These are phyloP conservation scores for Galerucella nymphaeae DNA, from an alignment of 2,888 invertebrate genomes.

Conservation along the genomic window DNA sequence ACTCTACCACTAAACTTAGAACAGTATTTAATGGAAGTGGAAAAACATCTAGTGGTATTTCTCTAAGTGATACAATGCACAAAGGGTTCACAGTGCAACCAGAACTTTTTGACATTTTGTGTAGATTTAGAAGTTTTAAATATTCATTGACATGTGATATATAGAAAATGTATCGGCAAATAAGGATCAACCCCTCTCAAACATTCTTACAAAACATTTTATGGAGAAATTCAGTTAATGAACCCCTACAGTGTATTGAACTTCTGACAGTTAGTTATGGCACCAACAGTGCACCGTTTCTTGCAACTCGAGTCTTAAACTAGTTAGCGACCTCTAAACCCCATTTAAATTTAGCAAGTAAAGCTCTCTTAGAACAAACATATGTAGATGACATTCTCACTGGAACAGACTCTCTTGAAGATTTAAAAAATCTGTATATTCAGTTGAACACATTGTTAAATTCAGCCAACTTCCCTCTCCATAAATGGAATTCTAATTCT, in stretches of 20 bases:
- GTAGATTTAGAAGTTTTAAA: constrained; percentile 5
- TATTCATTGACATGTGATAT: constrained; percentile 38
- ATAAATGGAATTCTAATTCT: background rate
- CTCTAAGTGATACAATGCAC: constrained; percentile 23
- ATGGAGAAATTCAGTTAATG: too few relatives aligned
- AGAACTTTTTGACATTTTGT: constrained; percentile 15
- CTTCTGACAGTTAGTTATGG: too few relatives aligned
- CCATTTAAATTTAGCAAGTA: too few relatives aligned
- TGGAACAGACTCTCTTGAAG: constrained; percentile 2
- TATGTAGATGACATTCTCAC: constrained; percentile 9
- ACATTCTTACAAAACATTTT: too few relatives aligned
- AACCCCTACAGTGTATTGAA: too few relatives aligned
- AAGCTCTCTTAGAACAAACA: background rate
- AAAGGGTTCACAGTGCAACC: constrained; percentile 24
- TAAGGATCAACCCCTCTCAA: constrained; percentile 25
- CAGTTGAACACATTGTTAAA: background rate
- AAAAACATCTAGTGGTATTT: constrained; percentile 39
- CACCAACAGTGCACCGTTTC: too few relatives aligned
- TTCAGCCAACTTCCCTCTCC: background rate
- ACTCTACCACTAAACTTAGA: too few relatives aligned
- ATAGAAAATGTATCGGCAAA: constrained; percentile 34
- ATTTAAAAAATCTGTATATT: background rate
- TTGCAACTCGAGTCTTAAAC: too few relatives aligned
- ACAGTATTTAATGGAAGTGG: background rate
- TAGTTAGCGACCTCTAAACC: background rate